Evolutionary conservation across 2,888 invertebrate species (phyloP).

Genomic region (Thysanoteuthis rhombus): DNA sequence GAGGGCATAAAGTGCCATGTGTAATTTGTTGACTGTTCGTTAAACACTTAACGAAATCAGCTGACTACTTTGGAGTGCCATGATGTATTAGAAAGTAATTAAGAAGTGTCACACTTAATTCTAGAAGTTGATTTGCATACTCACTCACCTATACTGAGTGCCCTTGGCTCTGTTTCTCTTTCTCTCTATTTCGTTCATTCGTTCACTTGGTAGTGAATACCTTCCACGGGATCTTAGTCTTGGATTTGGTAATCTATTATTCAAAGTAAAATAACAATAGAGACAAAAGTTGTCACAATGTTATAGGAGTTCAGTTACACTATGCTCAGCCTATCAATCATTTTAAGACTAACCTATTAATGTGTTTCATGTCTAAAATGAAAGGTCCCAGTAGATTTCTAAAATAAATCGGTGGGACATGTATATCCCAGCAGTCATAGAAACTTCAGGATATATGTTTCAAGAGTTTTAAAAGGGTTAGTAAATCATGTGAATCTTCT

Average conservation of each 20-base stretch:
- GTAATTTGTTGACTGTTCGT: background rate
- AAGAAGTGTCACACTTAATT: slow-evolving; percentile 18
- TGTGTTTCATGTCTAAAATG: too few species aligned
- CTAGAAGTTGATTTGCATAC: background rate
- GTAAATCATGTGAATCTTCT: background rate
- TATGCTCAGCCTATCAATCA: background rate
- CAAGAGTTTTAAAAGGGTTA: too few species aligned
- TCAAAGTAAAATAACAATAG: background rate
- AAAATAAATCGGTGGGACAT: too few species aligned
- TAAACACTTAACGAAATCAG: slow-evolving; percentile 2
- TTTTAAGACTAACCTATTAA: too few species aligned
- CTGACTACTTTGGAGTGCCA: background rate
- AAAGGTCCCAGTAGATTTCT: too few species aligned
- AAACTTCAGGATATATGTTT: too few species aligned
- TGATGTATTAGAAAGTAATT: slow-evolving; percentile 16
- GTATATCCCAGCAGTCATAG: too few species aligned
- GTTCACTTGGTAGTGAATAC: background rate
- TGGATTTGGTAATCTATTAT: background rate
- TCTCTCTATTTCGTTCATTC: background rate
- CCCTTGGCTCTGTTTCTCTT: background rate
- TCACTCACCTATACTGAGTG: background rate
- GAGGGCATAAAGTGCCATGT: background rate
- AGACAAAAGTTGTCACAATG: background rate
- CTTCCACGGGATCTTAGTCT: background rate
- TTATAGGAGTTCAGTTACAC: background rate